Evolutionary conservation across 2,888 invertebrate species (phyloP).

Genomic region (Cataglyphis livida): DNA sequence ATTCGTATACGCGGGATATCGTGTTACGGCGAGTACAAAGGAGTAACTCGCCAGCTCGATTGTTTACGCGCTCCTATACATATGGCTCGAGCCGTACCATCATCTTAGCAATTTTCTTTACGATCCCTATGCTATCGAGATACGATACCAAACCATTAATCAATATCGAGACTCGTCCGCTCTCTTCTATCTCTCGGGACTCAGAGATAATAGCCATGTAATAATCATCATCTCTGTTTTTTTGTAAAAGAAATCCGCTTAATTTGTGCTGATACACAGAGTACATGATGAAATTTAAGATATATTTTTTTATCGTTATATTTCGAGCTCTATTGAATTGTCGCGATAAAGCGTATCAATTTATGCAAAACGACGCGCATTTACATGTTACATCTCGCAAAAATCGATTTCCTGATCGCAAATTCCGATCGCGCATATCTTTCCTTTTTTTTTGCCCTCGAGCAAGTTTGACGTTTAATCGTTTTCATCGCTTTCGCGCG

Average conservation of each 20-base stretch:
- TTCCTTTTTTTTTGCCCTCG: slow-evolving; percentile 18
- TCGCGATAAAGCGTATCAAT: slow-evolving; percentile 29
- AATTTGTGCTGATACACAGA: slow-evolving; percentile 28
- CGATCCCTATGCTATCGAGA: slow-evolving; percentile 16
- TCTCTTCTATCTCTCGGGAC: neutral
- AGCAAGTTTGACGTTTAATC: slow-evolving; percentile 39
- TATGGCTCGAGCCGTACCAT: neutral
- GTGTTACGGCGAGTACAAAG: slow-evolving; percentile 4
- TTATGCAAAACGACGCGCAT: slow-evolving; percentile 34
- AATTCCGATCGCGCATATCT: slow-evolving; percentile 38
- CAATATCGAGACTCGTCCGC: slow-evolving; percentile 33
- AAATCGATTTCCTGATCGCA: slow-evolving; percentile 43
- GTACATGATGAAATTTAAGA: slow-evolving; percentile 24
- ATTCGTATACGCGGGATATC: neutral
- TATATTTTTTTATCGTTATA: slow-evolving; percentile 4
- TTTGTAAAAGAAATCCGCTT: slow-evolving; percentile 32
- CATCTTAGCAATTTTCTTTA: slow-evolving; percentile 38
- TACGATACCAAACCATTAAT: slow-evolving; percentile 63
- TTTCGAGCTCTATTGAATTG: neutral
- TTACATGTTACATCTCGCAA: slow-evolving; percentile 36
- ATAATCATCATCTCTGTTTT: neutral
- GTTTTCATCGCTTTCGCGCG: slow-evolving; percentile 36
- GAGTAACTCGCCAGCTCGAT: neutral
- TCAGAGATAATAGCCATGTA: slow-evolving; percentile 24
- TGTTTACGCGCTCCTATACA: slow-evolving; percentile 35